A percentile compares a stretch with the other conserved stretches of the same genome.
Evolutionary conservation across 1,140 invertebrate species (phyloP).

Genomic region (Cydia pomonella): DNA sequence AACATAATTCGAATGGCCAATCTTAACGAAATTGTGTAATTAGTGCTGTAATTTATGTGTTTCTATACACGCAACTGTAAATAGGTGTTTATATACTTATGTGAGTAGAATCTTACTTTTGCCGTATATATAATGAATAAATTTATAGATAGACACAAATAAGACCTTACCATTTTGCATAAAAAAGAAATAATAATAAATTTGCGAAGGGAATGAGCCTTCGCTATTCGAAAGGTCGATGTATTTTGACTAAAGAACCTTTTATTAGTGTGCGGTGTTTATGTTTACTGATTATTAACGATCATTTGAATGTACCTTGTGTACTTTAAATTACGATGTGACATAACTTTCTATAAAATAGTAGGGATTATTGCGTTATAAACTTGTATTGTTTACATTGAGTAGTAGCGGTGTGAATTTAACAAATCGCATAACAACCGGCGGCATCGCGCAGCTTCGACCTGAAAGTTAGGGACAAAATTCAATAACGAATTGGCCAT

Average conservation of each 20-base stretch:
- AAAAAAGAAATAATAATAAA: slow-evolving; percentile 68
- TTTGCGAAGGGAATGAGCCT: too few relatives aligned
- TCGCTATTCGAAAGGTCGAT: slow-evolving; percentile 54
- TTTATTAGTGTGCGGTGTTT: slow-evolving; percentile 57
- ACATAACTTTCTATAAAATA: slow-evolving; percentile 76
- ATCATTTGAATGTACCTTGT: slow-evolving; percentile 57
- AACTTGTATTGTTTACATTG: slow-evolving; percentile 69
- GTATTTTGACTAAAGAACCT: slow-evolving; percentile 49
- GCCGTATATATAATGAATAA: slow-evolving; percentile 63
- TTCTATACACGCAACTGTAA: slow-evolving; percentile 72
- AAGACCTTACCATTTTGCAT: slow-evolving; percentile 73
- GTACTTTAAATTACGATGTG: slow-evolving; percentile 62
- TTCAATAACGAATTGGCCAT: slow-evolving; percentile 81
- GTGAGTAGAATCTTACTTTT: slow-evolving; percentile 77
- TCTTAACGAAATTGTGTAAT: slow-evolving; percentile 81
- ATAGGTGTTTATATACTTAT: slow-evolving; percentile 77
- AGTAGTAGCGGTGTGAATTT: slow-evolving; percentile 65
- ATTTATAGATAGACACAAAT: slow-evolving; percentile 63
- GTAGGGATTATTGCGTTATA: slow-evolving; percentile 52
- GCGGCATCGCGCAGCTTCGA: slow-evolving; percentile 74
- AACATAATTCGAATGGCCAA: slow-evolving; percentile 82
- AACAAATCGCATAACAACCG: slow-evolving; percentile 70
- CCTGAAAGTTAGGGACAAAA: slow-evolving; percentile 73
- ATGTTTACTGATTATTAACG: slow-evolving; percentile 62
- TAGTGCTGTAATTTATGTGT: slow-evolving; percentile 80